Evolutionary conservation across 2,113 vertebrate species (phyloP).

Genomic region (Nymphicus hollandicus): DNA sequence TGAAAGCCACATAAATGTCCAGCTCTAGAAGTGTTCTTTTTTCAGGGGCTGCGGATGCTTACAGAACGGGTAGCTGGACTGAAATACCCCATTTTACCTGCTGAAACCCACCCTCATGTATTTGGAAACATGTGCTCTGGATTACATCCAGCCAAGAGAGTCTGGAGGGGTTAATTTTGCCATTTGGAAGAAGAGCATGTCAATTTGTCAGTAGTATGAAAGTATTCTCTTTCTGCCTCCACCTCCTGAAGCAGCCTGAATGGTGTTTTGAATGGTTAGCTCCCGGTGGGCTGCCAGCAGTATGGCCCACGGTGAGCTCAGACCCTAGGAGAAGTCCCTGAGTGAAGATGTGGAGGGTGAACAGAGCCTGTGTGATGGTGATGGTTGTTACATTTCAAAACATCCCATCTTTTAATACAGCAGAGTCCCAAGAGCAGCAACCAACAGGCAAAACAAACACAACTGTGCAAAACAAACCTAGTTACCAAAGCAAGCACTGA

Average conservation of each 20-base stretch:
- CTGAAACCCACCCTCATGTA: not conserved
- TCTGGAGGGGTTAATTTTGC: not conserved
- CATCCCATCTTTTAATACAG: not conserved
- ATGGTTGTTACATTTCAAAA: not conserved
- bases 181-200: not conserved
- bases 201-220: not conserved
- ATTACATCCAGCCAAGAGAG: not conserved
- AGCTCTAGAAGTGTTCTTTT: not conserved
- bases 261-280: not conserved
- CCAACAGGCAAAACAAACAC: not conserved
- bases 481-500: not conserved
- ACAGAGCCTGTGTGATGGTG: not conserved
- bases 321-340: not conserved
- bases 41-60: not conserved
- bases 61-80: not conserved
- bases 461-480: constrained; percentile 6
- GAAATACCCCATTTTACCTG: not conserved
- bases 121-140: not conserved
- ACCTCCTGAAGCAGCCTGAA: not conserved
- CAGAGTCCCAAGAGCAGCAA: not conserved
- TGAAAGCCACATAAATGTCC: not conserved
- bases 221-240: not conserved
- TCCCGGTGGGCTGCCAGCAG: not conserved
- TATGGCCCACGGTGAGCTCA: not conserved
- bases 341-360: not conserved